Evolutionary conservation across 2,797 vertebrate genomes (phyloP).

Genomic region (Scyliorhinus canicula): DNA sequence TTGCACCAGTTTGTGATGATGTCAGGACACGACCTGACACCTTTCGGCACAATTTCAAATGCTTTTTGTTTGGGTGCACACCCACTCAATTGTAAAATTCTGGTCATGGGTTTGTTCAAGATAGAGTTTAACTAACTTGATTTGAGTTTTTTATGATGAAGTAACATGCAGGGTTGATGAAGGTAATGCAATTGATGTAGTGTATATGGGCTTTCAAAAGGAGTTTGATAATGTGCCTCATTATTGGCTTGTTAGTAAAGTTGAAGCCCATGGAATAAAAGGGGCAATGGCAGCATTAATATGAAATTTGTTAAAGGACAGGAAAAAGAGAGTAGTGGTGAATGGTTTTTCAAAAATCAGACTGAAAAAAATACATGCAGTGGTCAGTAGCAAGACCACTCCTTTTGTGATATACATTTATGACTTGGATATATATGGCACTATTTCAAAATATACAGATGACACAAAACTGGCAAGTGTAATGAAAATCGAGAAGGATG

Average conservation of each 20-base stretch:
- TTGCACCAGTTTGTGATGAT: too few species aligned
- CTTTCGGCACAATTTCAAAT: too few species aligned
- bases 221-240: too few species aligned
- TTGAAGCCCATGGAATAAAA: neutral
- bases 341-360: neutral
- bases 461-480: too few species aligned
- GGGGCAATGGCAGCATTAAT: neutral
- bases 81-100: too few species aligned
- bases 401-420: neutral
- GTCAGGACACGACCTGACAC: too few species aligned
- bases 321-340: too few species aligned
- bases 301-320: too few species aligned
- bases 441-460: neutral
- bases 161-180: neutral
- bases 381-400: neutral
- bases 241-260: neutral
- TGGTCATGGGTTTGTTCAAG: neutral
- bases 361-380: neutral
- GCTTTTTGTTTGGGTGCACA: too few species aligned
- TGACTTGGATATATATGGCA: neutral
- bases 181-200: neutral
- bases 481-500: too few species aligned
- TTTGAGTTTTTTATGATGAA: neutral
- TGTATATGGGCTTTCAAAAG: neutral
- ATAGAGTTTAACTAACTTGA: neutral